Percentiles rank a stretch among this genome's conserved stretches.
These are phyloP conservation scores for Enhydra lutris DNA, from an alignment of 2,113 vertebrate species.

Conservation along the genomic window DNA sequence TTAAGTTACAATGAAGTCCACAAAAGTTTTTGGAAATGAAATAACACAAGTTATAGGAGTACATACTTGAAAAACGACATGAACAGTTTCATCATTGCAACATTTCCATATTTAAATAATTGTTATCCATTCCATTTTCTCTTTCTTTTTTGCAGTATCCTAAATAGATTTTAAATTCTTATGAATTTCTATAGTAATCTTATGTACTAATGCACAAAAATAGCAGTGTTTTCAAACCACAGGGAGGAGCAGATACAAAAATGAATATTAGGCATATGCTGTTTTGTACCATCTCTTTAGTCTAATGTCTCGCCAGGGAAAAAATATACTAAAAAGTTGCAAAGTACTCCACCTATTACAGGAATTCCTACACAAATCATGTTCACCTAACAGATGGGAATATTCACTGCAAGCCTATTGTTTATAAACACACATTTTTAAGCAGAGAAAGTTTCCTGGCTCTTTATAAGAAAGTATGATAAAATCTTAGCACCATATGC, in stretches of 20 bases:
- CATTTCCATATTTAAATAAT: neutral
- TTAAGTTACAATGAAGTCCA: neutral
- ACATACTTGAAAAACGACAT: neutral
- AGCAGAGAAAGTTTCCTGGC: conserved; percentile 36
- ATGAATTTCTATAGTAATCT: conserved; percentile 29
- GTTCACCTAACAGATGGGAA: conserved; percentile 54
- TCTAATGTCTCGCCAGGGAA: conserved; percentile 68
- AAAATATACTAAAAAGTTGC: conserved; percentile 28
- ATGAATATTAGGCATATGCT: conserved; percentile 64
- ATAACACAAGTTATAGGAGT: neutral
- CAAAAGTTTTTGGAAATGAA: neutral
- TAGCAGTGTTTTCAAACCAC: conserved; percentile 46
- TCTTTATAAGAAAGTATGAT: conserved; percentile 37
- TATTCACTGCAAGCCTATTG: conserved; percentile 48
- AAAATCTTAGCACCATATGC: conserved; percentile 59
- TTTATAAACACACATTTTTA: conserved; percentile 58
- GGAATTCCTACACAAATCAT: conserved; percentile 53
- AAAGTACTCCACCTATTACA: conserved; percentile 24
- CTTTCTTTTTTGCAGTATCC: neutral
- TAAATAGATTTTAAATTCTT: conserved; percentile 18
- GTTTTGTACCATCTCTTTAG: conserved; percentile 57
- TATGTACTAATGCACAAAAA: neutral
- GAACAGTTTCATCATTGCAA: neutral
- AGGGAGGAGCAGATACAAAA: conserved; percentile 62
- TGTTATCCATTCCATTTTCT: neutral